Base-by-base conservation (phyloP, 2,888 invertebrate genomes). In the Microdon myrmicae region DNA sequence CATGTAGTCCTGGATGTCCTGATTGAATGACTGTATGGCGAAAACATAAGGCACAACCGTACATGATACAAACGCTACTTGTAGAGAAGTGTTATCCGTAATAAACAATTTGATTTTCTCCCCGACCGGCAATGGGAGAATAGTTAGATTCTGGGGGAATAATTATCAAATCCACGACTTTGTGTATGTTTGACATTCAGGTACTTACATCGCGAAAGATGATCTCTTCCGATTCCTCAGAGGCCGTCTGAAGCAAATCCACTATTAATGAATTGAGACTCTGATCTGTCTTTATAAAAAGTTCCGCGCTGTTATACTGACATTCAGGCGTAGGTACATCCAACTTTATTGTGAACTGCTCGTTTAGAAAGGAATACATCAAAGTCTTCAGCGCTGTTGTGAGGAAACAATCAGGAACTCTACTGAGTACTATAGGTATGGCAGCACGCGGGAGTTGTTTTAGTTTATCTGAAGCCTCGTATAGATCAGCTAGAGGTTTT, bases 21-120 rank as follows among this genome's bases (percentile, higher is more conserved):
- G 53, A 55, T 75, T 73, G 43, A 78, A 72, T 17, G 70, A 70
- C 4, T 73, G 67, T 29, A 79, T 69, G 48, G 74, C 74, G 3
- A 69, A 55, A 0, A 73, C 71, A 51, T 72, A 72, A 2, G 70
- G 71, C 26, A 67, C 44, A 8, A 68, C 71, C 4, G 78, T 74
- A 31, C 78, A 77, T 2, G 75, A 71, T 3, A 79, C 44, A 9
- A 74, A 68, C 0, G 75, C 77, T 8, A 61, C 68, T 22, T 69
- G 68, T 0, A 79, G 43, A 13, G 74, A 67, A 0, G 74, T 71
- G 49, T 75, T 79, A 37, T 79, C 79, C 73, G 74, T 75, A 4
- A 79, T 69, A 23, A 75, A 60, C 26, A 78, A 14, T 31, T 74
- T 56, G 1, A 76, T 48, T 31, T 71, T 69, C 5, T 71, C 70